Evolutionary conservation across 2,113 vertebrate species (phyloP), one percentile per base, ranked within the genome.

Genomic region (Mirounga angustirostris): DNA sequence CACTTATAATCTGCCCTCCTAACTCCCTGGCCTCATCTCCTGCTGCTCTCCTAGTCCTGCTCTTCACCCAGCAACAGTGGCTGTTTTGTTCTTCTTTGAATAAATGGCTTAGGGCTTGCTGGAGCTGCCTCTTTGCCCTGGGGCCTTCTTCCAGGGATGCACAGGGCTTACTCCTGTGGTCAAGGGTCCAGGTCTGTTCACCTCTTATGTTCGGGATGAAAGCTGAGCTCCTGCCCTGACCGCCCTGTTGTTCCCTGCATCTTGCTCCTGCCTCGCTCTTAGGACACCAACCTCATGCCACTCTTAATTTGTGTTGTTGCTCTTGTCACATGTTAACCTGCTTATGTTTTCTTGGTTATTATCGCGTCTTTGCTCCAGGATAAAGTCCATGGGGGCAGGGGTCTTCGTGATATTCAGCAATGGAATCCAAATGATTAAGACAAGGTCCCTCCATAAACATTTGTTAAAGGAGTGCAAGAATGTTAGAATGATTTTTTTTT

Each of bases 241-340:
- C 0, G 0, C 2, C 28, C 40, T 22, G 4, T 46, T 63, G 40
- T 58, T 30, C 0, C 11, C 11, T 50, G 14, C 4, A 1, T n/a
- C 11, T 18, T 22, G n/a, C 30, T 52, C 4, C 21, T 14, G 0
- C 21, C 12, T 36, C 5, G 0, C 30, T 43, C 14, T 1, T 40
- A 2, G 7, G 16, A 28, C 28, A 24, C 21, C n/a, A 5, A 11
- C 19, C 5, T 59, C 80, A 18, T 28, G 71, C 16, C 36, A 11
- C 36, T 21, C 58, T 89, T 50, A 30, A 26, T 61, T 56, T 40
- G 4, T 16, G 22, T 46, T 10, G 0, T n/a, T 2, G 3, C 19
- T 65, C 36, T 43, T 78, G 22, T n/a, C 52, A 12, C 22, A 24
- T 59, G 16, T 83, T 84, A 73, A 50, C 59, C n/a, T 56, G 11